Conservation (phyloP, 2,888 invertebrate species). For the Acronicta psi region DNA sequence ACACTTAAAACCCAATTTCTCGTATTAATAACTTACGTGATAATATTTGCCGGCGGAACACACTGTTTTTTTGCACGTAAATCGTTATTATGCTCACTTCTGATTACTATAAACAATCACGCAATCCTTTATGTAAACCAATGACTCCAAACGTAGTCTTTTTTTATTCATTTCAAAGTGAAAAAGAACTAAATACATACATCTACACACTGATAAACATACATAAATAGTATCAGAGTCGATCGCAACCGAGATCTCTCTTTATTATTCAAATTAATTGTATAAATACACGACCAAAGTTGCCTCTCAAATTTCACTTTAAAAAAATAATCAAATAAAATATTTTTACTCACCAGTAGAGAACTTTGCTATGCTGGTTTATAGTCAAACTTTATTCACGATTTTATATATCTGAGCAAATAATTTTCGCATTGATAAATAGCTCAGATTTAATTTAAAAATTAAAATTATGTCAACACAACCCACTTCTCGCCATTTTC, state of each 20-base stretch:
- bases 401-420: conserved; percentile 27
- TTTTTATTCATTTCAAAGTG: conserved; percentile 46
- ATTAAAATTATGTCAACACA: conserved; percentile 61
- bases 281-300: conserved; percentile 53
- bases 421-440: conserved; percentile 58
- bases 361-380: conserved; percentile 23
- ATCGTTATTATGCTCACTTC: conserved; percentile 22
- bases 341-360: conserved; percentile 55
- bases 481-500: conserved; percentile 80
- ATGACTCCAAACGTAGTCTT: conserved; percentile 21
- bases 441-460: conserved; percentile 50
- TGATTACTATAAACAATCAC: conserved; percentile 40
- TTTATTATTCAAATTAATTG: conserved; percentile 69
- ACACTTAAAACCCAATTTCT: conserved; percentile 26
- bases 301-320: conserved; percentile 54
- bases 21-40: conserved; percentile 45
- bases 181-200: conserved; percentile 47
- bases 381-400: conserved; percentile 32
- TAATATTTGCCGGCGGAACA: conserved; percentile 42
- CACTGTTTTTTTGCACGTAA: conserved; percentile 41
- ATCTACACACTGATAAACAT: conserved; percentile 55
- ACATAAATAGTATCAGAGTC: conserved; percentile 57
- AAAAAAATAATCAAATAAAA: conserved; percentile 27
- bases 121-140: conserved; percentile 44
- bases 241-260: conserved; percentile 60